Percentiles rank a stretch among this genome's conserved stretches.
These are phyloP conservation scores for Apomyelois bistriatella DNA, from an alignment of 2,888 invertebrate species.

Conservation along the genomic window DNA sequence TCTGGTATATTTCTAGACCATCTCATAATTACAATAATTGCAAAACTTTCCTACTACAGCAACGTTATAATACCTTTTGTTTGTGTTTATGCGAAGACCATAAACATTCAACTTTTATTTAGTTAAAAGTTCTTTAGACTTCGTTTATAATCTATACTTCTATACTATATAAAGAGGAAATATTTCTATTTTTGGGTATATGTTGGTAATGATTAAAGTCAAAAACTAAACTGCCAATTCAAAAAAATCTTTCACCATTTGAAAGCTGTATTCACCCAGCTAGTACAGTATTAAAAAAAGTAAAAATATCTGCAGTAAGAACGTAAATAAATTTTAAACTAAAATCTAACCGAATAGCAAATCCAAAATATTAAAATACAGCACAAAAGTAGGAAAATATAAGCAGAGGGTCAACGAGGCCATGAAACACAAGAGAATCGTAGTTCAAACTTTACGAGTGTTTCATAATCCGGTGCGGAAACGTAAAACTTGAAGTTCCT, in stretches of 20 bases:
- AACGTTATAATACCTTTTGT: conserved; percentile 61
- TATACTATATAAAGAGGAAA: no score
- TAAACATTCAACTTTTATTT: conserved; percentile 50
- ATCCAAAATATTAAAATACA: not conserved
- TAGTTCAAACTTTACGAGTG: conserved; percentile 58
- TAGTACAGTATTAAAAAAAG: no score
- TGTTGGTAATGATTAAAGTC: no score
- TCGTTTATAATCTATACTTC: no score
- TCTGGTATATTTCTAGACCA: conserved; percentile 61
- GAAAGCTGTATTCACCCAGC: no score
- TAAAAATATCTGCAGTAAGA: no score
- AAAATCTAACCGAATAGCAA: not conserved
- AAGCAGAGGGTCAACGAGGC: conserved; percentile 17
- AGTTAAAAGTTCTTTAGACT: conserved; percentile 36
- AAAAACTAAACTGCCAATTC: no score
- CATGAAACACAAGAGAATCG: conserved; percentile 43
- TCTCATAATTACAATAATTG: conserved; percentile 74
- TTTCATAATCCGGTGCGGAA: conserved; percentile 62
- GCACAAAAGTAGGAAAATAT: not conserved
- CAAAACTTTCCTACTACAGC: conserved; percentile 67
- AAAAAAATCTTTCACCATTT: no score
- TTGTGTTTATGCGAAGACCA: conserved; percentile 59
- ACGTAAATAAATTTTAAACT: no score
- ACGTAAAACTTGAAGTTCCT: conserved; percentile 63
- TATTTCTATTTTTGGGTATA: no score